These are phyloP conservation scores for Tachyglossus aculeatus DNA, from an alignment of 2,797 vertebrate species.

Conservation along the genomic window DNA sequence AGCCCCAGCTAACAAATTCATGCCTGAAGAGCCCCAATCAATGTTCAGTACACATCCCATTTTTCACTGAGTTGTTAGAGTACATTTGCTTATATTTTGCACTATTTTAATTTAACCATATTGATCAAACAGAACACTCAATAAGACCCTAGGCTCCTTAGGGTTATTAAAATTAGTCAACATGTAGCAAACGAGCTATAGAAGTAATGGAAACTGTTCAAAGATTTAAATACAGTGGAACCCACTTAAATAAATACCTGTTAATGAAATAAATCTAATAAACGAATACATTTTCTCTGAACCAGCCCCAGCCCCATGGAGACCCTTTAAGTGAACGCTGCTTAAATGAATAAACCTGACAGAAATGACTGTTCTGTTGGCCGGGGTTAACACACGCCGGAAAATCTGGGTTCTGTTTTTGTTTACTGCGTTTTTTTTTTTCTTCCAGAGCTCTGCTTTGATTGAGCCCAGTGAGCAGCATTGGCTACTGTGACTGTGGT, in stretches of 20 bases:
- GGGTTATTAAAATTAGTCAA: slow-evolving; percentile 85
- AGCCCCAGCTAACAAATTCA: slow-evolving; percentile 46
- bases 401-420: slow-evolving; percentile 45
- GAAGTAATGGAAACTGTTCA: slow-evolving; percentile 78
- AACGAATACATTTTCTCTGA: slow-evolving; percentile 71
- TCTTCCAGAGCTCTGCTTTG: too few species aligned
- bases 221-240: slow-evolving; percentile 76
- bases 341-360: slow-evolving; percentile 38
- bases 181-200: slow-evolving; percentile 76
- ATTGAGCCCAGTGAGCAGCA: too few species aligned
- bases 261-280: slow-evolving; percentile 81
- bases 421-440: slow-evolving; percentile 35
- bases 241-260: slow-evolving; percentile 80
- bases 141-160: slow-evolving; percentile 81
- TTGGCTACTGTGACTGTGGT: too few species aligned
- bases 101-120: slow-evolving; percentile 82
- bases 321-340: slow-evolving; percentile 48
- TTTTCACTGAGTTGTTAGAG: slow-evolving; percentile 81
- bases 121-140: slow-evolving; percentile 82
- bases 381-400: slow-evolving; percentile 46
- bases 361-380: slow-evolving; percentile 16
- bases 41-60: slow-evolving; percentile 69
- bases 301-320: slow-evolving; percentile 67
- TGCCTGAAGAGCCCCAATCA: slow-evolving; percentile 66
- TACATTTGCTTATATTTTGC: slow-evolving; percentile 82